Evolutionary conservation across 1,140 invertebrate species (phyloP), one percentile per base, ranked within the genome.

Genomic region (Myzus persicae): DNA sequence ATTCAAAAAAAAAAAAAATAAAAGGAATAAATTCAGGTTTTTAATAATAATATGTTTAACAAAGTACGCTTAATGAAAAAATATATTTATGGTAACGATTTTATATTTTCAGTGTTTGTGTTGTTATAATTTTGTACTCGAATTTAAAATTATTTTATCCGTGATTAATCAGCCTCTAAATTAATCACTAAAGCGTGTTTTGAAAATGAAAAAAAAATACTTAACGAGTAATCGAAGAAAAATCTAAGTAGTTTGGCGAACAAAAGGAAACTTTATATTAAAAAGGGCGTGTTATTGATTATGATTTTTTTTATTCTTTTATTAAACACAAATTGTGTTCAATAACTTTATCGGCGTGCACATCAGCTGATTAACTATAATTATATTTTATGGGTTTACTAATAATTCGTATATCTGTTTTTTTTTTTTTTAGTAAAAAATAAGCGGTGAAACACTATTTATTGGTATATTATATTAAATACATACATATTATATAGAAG

Each of bases 131-230:
- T 44, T 44, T 85, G 84, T 85, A 18, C 24, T 44, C 42, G 6
- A 42, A 44, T 85, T 85, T 76, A 76, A 76, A 76, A n/a, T 76
- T 76, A 76, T 76, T 85, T 85, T 85, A 42, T 85, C 38, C 40
- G 11, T 31, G 26, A 85, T 85, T 85, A 85, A 44, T 85, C 84
- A 31, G 84, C 40, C 40, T 85, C 11, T 85, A 44, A 85, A 85
- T 85, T 85, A 85, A 85, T 85, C 84, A 44, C 40, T n/a, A n/a
- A 44, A 85, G 40, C 84, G 84, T 85, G 82, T 85, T 85, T 40
- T 85, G 8, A 14, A 85, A 82, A 82, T 82, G 82, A 42, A 85
- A 85, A 84, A 84, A 67, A 84, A 51, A 40, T 26, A 40, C 82
- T 85, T 85, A 26, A 85, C 38, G 82, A 85, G 24, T 85, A 44